These are phyloP conservation scores for Carterocephalus palaemon DNA, from an alignment of 2,888 invertebrate species.

Conservation along the genomic window DNA sequence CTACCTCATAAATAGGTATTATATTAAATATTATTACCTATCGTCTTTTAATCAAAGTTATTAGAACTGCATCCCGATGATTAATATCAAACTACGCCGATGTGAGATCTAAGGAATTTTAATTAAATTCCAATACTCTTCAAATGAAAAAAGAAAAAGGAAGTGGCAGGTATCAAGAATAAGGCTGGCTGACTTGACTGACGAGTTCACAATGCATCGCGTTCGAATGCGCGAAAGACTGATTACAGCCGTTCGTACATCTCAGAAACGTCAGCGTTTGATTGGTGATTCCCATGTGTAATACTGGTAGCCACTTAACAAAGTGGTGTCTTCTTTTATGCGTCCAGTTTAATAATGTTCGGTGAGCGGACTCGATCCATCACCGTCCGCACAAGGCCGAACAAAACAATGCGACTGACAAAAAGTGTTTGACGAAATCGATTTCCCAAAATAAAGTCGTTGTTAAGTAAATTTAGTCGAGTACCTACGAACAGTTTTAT, in stretches of 20 bases:
- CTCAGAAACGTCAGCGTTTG: conserved; percentile 71
- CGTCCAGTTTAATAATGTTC: conserved; percentile 41
- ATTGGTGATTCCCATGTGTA: conserved; percentile 78
- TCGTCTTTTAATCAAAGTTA: conserved; percentile 20
- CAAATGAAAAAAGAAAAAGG: conserved; percentile 52
- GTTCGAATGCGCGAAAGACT: conserved; percentile 54
- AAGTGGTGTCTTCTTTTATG: conserved; percentile 41
- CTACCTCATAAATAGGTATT: too few species aligned
- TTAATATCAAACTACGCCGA: conserved; percentile 35
- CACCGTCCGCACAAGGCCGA: conserved; percentile 61
- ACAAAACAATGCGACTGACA: conserved; percentile 49
- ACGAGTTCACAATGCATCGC: conserved; percentile 57
- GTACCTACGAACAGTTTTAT: conserved; percentile 27
- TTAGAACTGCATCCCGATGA: conserved; percentile 23
- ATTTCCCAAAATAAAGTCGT: conserved; percentile 32
- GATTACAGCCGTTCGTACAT: conserved; percentile 51
- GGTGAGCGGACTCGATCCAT: conserved; percentile 50
- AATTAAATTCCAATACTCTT: conserved; percentile 60
- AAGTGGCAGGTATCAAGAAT: conserved; percentile 45
- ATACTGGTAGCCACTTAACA: conserved; percentile 67
- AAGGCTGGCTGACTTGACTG: conserved; percentile 55
- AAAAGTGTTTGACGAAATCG: conserved; percentile 38
- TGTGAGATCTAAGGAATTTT: conserved; percentile 50
- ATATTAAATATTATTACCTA: conserved; percentile 5
- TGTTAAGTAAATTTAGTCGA: conserved; percentile 20